Base-by-base conservation (phyloP, 2,113 vertebrate genomes). In the Aspidoscelis tigris region DNA sequence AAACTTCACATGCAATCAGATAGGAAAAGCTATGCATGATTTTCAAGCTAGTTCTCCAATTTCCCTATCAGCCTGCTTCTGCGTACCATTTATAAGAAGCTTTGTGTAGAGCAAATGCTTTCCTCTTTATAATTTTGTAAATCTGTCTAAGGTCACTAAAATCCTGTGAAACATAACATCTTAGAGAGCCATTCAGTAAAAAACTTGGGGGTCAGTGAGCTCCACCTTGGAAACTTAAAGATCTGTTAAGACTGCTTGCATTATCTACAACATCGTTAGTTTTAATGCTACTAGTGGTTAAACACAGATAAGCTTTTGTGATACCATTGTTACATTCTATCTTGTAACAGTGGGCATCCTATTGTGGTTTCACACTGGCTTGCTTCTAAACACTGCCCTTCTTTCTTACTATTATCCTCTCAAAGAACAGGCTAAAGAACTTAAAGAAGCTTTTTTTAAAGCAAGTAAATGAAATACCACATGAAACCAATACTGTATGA, bases 241-340 rank as follows among this genome's bases (percentile, higher is more conserved):
- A 78, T 79, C 85, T 50, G 91, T 93, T 92, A 91, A 92, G 82
- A 72, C 66, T 85, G 90, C 78, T 88, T 89, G 88, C 88, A 89
- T 90, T 92, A 92, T 92, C 92, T 87, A 89, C 87, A 89, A 90
- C 91, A 91, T 93, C 91, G 86, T 94, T 93, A 91, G 80, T 69
- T 86, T 94, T 93, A 93, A 92, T 88, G 81, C 90, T 85, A 90
- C 84, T 61, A 84, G 76, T 88, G 92, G 92, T 92, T 92, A 93
- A 85, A 87, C 69, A 80, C 55, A 93, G 93, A 92, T 82, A 86
- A 83, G 77, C 84, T 92, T 76, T 91, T 92, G 89, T 87, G 91
- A 93, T 92, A 93, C 53, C 71, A 94, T 93, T 95, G 93, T 93
- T 91, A 89, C 85, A 0, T 65, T 86, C 88, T 91, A 91, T 91